A percentile compares a stretch with the other conserved stretches of the same genome.
These are phyloP conservation scores for Cettia cetti DNA, from an alignment of 2,113 vertebrate genomes.

Conservation along the genomic window DNA sequence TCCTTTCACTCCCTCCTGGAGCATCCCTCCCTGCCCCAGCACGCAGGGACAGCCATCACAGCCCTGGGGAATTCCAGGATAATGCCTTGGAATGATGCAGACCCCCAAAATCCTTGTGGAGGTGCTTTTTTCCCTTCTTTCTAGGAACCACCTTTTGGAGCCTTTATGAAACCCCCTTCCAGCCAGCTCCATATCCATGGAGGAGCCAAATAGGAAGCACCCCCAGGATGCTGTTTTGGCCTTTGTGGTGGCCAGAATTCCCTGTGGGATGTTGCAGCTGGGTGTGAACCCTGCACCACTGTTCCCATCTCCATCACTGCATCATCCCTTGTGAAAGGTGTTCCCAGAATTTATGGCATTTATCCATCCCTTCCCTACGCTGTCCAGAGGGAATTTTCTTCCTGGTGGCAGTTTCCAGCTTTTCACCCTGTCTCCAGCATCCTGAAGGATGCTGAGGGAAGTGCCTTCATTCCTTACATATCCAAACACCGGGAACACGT, in stretches of 20 bases:
- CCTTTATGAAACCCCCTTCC: background rate
- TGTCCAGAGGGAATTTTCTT: background rate
- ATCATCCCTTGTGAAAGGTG: background rate
- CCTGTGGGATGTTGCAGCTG: background rate
- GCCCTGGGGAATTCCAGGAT: background rate
- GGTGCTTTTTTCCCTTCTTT: background rate
- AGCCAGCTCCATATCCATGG: accelerated
- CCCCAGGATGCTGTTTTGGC: background rate
- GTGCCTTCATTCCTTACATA: accelerated
- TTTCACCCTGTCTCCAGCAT: background rate
- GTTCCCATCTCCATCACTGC: background rate
- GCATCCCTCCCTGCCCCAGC: background rate
- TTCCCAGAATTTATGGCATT: background rate
- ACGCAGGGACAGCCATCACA: background rate
- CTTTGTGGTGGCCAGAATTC: background rate
- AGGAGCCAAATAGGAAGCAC: background rate
- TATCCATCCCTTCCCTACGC: accelerated
- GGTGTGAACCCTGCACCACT: accelerated
- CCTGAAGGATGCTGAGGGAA: background rate
- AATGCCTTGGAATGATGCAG: background rate
- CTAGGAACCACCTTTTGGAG: background rate
- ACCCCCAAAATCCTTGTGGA: accelerated
- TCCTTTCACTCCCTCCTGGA: background rate
- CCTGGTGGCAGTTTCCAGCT: background rate
- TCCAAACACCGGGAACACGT: accelerated